These are phyloP conservation scores for Keiferia lycopersicella DNA, from an alignment of 2,888 invertebrate species.

Conservation along the genomic window DNA sequence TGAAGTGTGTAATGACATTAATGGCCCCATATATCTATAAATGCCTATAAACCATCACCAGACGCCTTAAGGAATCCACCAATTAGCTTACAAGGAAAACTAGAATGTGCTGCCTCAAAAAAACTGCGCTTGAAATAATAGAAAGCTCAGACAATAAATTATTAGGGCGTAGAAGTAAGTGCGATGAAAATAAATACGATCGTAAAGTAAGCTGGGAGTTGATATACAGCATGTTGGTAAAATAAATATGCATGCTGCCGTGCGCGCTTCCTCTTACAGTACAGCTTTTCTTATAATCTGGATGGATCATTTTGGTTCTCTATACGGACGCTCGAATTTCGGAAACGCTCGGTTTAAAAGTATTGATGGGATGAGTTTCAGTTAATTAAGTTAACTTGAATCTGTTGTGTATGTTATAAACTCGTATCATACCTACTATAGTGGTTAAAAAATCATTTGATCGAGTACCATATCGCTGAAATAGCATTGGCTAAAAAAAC, in stretches of 20 bases:
- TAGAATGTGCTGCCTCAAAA: not conserved
- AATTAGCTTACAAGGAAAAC: constrained; percentile 18
- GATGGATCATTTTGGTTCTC: no score
- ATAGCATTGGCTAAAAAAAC: no score
- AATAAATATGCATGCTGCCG: not conserved
- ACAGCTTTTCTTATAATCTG: no score
- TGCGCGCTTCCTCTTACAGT: no score
- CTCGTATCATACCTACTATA: no score
- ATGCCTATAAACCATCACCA: not conserved
- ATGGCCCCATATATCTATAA: not conserved
- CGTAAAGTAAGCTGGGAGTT: not conserved
- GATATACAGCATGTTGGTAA: not conserved
- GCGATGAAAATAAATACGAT: constrained; percentile 16
- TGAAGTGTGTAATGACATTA: constrained; percentile 15
- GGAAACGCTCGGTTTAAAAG: no score
- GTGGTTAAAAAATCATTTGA: no score
- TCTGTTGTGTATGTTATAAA: no score
- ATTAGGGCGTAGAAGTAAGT: not conserved
- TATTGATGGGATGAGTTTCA: no score
- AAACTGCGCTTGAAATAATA: not conserved
- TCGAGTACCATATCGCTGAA: no score
- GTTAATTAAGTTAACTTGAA: no score
- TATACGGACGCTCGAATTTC: no score
- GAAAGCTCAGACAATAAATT: constrained; percentile 18
- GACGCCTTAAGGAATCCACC: constrained; percentile 2